phyloP scores from a whole-genome alignment of 2,797 vertebrate species.

The Diceros bicornis region DNA sequence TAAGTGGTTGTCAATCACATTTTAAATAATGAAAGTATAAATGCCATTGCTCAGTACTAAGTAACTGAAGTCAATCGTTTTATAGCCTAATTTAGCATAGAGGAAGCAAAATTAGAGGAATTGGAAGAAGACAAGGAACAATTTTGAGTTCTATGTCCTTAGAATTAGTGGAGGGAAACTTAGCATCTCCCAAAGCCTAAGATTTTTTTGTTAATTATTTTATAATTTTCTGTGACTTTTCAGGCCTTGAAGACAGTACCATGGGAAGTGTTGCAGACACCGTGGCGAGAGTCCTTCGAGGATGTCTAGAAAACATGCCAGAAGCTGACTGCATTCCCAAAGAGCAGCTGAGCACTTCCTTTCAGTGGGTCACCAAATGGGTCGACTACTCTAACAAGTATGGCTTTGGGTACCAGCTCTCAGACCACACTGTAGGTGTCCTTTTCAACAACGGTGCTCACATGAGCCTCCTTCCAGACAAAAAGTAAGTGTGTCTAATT shows the following conservation, averaged over 20 bases:
- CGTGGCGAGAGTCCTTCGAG: conserved; percentile 95
- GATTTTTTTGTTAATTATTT: neutral
- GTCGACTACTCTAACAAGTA: conserved; percentile 99
- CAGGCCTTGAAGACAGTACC: conserved; percentile 97
- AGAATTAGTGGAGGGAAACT: neutral
- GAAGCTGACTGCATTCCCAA: conserved; percentile 95
- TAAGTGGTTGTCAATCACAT: conserved; percentile 88
- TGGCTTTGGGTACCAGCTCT: conserved; percentile 99
- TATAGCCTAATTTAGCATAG: neutral
- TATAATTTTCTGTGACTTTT: conserved; percentile 47
- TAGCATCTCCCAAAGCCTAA: too few species aligned
- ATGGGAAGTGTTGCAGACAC: conserved; percentile 97
- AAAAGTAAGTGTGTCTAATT: conserved; percentile 92
- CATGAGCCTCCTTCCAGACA: conserved; percentile 98
- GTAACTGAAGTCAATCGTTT: neutral
- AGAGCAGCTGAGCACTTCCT: conserved; percentile 92
- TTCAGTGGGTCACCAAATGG: conserved; percentile 99
- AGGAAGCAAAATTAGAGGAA: neutral
- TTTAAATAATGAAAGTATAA: neutral
- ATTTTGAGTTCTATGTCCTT: neutral
- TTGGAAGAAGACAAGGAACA: neutral
- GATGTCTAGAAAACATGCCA: conserved; percentile 97
- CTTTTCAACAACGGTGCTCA: conserved; percentile 99
- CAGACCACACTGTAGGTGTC: conserved; percentile 98
- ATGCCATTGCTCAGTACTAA: neutral